These are phyloP conservation scores for Megaceryle alcyon DNA, from an alignment of 2,797 vertebrate genomes.

Conservation along the genomic window DNA sequence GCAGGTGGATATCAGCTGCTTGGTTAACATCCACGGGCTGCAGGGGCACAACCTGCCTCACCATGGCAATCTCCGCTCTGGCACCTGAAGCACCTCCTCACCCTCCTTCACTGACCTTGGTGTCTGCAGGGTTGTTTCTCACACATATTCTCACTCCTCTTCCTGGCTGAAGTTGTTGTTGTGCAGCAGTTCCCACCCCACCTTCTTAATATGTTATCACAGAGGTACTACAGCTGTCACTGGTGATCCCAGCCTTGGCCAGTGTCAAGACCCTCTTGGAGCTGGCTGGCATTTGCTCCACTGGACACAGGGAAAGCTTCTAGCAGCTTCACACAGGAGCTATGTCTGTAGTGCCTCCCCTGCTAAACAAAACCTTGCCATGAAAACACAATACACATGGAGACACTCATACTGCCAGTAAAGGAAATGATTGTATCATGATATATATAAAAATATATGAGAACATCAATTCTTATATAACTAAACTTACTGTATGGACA, in stretches of 20 bases:
- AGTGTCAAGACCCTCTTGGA: not conserved
- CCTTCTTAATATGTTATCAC: not conserved
- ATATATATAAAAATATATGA: not conserved
- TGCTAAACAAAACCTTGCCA: not conserved
- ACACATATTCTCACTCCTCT: not conserved
- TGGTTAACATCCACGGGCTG: not conserved
- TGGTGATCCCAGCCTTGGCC: not conserved
- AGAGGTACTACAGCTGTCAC: not conserved
- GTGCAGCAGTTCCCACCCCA: not conserved
- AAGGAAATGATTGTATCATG: not conserved
- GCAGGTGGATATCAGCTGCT: not conserved
- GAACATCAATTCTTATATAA: not conserved
- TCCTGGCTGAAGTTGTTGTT: not conserved
- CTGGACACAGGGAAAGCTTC: not conserved
- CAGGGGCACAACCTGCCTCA: not conserved
- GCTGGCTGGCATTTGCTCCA: accelerated
- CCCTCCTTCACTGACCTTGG: not conserved
- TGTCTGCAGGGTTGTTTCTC: not conserved
- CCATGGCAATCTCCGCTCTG: not conserved
- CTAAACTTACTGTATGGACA: not conserved
- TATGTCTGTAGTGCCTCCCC: not conserved
- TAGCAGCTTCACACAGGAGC: not conserved
- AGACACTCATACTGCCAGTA: not conserved
- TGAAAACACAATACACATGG: too few relatives aligned
- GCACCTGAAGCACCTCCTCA: not conserved